These are phyloP conservation scores for Anneissia japonica DNA, from an alignment of 35 echinoderm and acorn worm genomes.

Conservation along the genomic window DNA sequence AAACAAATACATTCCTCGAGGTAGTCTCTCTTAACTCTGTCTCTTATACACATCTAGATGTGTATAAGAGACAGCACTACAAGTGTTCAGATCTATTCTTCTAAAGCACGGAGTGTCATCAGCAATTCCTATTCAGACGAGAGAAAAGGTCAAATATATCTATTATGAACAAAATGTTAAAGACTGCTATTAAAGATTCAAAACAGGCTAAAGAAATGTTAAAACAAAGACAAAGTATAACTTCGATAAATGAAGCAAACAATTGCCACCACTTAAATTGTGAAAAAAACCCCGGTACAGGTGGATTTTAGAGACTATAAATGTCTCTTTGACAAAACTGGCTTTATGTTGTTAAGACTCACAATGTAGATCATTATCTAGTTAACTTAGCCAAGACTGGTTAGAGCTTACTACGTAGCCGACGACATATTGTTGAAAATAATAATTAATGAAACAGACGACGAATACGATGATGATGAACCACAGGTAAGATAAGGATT, in stretches of 20 bases:
- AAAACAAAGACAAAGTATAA: not conserved
- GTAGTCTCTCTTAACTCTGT: too few species aligned
- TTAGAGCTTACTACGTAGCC: too few species aligned
- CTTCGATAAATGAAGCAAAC: not conserved
- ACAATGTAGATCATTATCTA: too few species aligned
- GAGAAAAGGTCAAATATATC: slow-evolving; percentile 19
- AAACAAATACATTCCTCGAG: too few species aligned
- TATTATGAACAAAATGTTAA: not conserved
- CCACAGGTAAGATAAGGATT: too few species aligned
- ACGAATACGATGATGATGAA: too few species aligned
- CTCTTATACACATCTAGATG: too few species aligned
- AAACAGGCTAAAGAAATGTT: not conserved
- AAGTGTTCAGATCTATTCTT: slow-evolving; percentile 10
- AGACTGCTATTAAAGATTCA: not conserved
- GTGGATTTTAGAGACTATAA: not conserved
- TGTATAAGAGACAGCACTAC: too few species aligned
- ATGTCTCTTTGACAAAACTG: not conserved
- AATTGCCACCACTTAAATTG: not conserved
- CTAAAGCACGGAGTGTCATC: slow-evolving; percentile 31
- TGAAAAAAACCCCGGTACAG: not conserved
- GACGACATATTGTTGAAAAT: too few species aligned
- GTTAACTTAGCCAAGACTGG: too few species aligned
- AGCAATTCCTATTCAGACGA: slow-evolving; percentile 40
- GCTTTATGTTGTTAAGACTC: not conserved
- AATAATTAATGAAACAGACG: too few species aligned